Base-by-base conservation (phyloP, 2,888 invertebrate species). In the Lepidocyrtinus sp. region DNA sequence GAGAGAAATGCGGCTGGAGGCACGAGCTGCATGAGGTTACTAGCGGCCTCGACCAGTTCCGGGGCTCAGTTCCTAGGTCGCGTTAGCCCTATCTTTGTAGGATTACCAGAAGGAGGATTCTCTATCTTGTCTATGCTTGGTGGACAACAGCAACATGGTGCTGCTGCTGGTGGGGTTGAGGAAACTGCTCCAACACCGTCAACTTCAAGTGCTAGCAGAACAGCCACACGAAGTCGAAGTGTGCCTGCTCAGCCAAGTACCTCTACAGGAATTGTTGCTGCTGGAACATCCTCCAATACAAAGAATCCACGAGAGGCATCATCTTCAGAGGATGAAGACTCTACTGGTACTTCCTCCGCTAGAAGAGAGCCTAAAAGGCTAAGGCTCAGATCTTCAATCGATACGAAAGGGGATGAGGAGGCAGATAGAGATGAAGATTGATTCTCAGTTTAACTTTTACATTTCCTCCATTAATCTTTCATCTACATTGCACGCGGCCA, bases 1-100 rank as follows among this genome's bases (percentile, higher is more conserved):
- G n/a, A n/a, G n/a, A n/a, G 50, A 1, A 67, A 17, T 68, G 45
- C n/a, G n/a, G 19, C 7, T 22, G 71, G 65, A 12, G 50, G 25
- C 2, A 69, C 74, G 2, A 79, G 36, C 25, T 79, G 79, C n/a
- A 69, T 79, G 69, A 68, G 63, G 22, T 45, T 79, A 15, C 59
- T 79, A 1, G 77, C 77, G 12, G 76, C 76, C 15, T 36, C 77
- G 7, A 36, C 73, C 0, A 74, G 79, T 22, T 73, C 79, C 17
- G 26, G 74, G 26, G 70, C 79, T 1, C 79, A 79, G 17, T 79
- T 79, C 22, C 36, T 79, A 12, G 79, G 79, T 9, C 61, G 79
- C 3, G 69, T 79, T 3, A 79, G 79, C 22, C 79, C 79, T 1
- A 79, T 79, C 21, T 79, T 79, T 65, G 69, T 79, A 50, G 79